phyloP scores from a whole-genome alignment of 2,797 vertebrate species.

The Chromis chromis region DNA sequence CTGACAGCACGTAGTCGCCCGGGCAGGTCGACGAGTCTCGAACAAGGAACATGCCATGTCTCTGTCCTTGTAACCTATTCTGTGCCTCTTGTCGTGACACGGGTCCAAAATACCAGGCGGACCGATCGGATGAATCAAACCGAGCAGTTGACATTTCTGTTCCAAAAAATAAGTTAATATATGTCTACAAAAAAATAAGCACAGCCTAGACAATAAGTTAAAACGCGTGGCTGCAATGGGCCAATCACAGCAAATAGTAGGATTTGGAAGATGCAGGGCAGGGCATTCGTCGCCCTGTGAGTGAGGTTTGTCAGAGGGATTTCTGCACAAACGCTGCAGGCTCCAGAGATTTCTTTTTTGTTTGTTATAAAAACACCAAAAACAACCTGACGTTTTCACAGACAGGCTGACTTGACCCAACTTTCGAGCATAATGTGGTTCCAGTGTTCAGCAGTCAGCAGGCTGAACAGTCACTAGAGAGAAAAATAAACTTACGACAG shows the following conservation, averaged over 20 bases:
- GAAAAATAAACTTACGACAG: constrained; percentile 25
- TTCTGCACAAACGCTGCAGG: constrained; percentile 55
- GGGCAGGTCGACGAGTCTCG: constrained; percentile 98
- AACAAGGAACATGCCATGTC: constrained; percentile 95
- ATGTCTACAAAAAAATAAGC: constrained; percentile 21
- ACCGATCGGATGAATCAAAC: constrained; percentile 95
- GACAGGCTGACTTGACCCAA: constrained; percentile 73
- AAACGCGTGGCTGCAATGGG: constrained; percentile 40
- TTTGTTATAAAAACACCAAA: constrained; percentile 4
- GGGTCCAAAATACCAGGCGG: constrained; percentile 96
- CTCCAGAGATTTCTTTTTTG: constrained; percentile 18
- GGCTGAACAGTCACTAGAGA: constrained; percentile 22
- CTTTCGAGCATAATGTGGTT: constrained; percentile 77
- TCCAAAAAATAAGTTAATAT: constrained; percentile 68
- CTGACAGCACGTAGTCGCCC: constrained; percentile 97
- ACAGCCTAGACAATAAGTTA: constrained; percentile 65
- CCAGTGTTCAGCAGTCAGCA: constrained; percentile 42
- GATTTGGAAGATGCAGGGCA: constrained; percentile 60
- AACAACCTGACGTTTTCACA: constrained; percentile 77
- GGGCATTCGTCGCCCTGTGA: constrained; percentile 55
- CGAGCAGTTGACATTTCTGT: constrained; percentile 90
- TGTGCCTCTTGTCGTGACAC: constrained; percentile 95
- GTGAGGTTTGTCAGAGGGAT: constrained; percentile 23
- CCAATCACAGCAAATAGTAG: constrained; percentile 49
- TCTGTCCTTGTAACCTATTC: constrained; percentile 93